These are phyloP conservation scores for Orycteropus afer DNA, from an alignment of 2,113 vertebrate species.

Conservation along the genomic window DNA sequence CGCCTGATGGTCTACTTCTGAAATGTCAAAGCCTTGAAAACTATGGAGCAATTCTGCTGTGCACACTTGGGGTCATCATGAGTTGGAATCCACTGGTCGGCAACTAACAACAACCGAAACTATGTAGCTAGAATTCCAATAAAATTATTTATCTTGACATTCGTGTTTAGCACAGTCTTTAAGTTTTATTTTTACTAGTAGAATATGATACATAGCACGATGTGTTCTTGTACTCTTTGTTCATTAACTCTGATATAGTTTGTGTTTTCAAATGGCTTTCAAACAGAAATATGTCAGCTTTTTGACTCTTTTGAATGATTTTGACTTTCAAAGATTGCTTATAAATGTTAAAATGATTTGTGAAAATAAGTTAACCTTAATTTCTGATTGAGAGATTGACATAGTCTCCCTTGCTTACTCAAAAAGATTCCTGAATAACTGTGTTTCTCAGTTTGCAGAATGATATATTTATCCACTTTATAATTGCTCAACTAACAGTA, in stretches of 20 bases:
- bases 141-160: constrained; percentile 18
- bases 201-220: background rate
- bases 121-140: background rate
- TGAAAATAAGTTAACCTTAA: constrained; percentile 1
- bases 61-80: too few species aligned
- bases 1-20: too few species aligned
- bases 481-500: background rate
- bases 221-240: background rate
- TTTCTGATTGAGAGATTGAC: background rate
- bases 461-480: background rate
- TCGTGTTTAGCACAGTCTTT: background rate
- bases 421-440: background rate
- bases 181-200: constrained; percentile 7
- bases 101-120: background rate
- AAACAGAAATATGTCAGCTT: background rate
- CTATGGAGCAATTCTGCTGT: too few species aligned
- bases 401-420: background rate
- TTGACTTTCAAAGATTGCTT: background rate
- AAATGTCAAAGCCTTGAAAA: too few species aligned
- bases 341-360: constrained; percentile 43
- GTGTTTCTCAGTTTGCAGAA: background rate
- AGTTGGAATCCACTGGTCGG: too few species aligned
- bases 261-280: background rate
- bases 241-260: constrained; percentile 17
- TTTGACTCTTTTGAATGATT: background rate